These are phyloP conservation scores for Lithophane ornitopus DNA, from an alignment of 2,888 invertebrate species.

Conservation along the genomic window DNA sequence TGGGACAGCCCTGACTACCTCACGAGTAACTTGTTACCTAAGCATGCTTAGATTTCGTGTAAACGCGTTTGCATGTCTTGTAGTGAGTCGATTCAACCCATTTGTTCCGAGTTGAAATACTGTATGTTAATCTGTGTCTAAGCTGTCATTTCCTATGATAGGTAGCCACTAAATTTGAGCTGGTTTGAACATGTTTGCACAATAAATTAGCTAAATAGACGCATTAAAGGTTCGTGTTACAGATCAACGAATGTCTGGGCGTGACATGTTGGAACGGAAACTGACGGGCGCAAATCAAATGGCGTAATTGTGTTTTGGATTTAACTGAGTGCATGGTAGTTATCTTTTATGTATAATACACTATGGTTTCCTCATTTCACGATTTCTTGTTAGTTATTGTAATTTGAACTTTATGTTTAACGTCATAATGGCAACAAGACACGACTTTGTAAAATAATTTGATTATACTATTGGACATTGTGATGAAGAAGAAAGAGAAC, in stretches of 20 bases:
- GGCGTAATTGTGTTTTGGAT: slow-evolving; percentile 24
- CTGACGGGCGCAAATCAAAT: slow-evolving; percentile 38
- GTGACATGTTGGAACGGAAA: slow-evolving; percentile 35
- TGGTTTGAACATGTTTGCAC: slow-evolving; percentile 52
- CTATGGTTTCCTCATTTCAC: slow-evolving; percentile 2
- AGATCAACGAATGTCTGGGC: slow-evolving; percentile 44
- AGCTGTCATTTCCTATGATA: slow-evolving; percentile 42
- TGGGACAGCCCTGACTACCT: too few species aligned
- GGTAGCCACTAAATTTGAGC: slow-evolving; percentile 46
- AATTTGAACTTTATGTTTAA: neutral
- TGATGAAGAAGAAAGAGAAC: too few species aligned
- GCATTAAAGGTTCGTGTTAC: slow-evolving; percentile 45
- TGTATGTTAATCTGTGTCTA: too few species aligned
- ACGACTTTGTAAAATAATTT: too few species aligned
- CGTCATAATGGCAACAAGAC: too few species aligned
- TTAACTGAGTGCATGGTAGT: neutral
- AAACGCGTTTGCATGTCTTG: too few species aligned
- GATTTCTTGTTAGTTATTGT: neutral
- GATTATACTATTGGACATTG: too few species aligned
- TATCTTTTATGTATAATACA: neutral
- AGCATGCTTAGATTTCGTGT: too few species aligned
- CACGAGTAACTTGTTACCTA: too few species aligned
- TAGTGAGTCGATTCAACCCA: too few species aligned
- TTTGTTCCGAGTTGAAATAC: too few species aligned
- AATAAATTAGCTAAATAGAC: slow-evolving; percentile 57